Base-by-base conservation (phyloP, 1,140 invertebrate genomes). In the Ceratitis capitata region DNA sequence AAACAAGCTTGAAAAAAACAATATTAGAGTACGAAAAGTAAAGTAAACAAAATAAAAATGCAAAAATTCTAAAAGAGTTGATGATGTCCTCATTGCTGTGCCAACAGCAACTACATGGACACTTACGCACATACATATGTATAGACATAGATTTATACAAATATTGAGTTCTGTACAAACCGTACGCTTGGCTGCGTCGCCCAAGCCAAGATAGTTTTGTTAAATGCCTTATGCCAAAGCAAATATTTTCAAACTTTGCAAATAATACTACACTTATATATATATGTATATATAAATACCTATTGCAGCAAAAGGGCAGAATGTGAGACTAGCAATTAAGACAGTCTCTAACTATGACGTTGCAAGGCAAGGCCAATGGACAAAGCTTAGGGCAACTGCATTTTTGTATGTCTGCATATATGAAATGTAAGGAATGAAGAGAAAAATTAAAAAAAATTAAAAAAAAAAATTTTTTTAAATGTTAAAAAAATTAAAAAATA, bases 151-250 rank as follows among this genome's bases (percentile, higher is more conserved):
- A n/a, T 45, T 74, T 78, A 45, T n/a, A n/a, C n/a, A n/a, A n/a
- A n/a, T 78, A 23, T 16, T 45, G 23, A 78, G 23, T 23, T 7
- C 69, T 39, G 19, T 7, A 6, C 6, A 23, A 61, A 12, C 12
- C 19, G 69, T 35, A 69, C 32, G 61, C 61, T 69, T 69, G 61
- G 45, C 69, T 42, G 39, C 51, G 19, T 35, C 39, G 23, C 19
- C n/a, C 69, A 45, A 78, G 69, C 69, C 39, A 78, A 45, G 69
- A 45, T 45, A 19, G 69, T n/a, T 78, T 16, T 10, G 5, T 12
- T 45, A 19, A n/a, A n/a, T n/a, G n/a, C n/a, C n/a, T n/a, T n/a
- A 78, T 78, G 69, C 23, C 69, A 78, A 78, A 78, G 69, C 69
- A 78, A 78, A 78, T 78, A 78, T 78, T 78, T 78, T 45, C 10